Percentiles rank a stretch among this genome's conserved stretches.
Conservation (phyloP, 2,888 invertebrate species). For the Scrobipalpa atriplicella region DNA sequence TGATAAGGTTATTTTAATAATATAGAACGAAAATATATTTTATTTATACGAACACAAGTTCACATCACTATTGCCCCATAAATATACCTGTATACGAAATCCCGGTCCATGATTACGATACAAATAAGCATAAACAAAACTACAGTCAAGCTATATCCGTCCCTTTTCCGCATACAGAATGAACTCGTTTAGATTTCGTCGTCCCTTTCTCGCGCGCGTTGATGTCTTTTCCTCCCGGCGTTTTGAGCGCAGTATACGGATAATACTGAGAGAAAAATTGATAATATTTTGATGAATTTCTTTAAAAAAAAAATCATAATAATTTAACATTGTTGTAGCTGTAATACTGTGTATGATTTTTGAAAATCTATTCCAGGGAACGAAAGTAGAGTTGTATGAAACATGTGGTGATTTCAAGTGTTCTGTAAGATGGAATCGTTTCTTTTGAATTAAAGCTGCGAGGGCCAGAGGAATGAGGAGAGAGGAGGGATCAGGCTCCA, state of each 20-base stretch:
- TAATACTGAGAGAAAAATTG: slow-evolving; percentile 34
- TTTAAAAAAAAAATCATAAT: too few species aligned
- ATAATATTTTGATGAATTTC: neutral
- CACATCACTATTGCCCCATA: slow-evolving; percentile 46
- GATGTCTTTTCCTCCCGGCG: slow-evolving; percentile 75
- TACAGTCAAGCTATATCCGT: slow-evolving; percentile 54
- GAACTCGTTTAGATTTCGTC: slow-evolving; percentile 44
- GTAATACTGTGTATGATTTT: neutral
- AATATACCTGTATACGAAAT: slow-evolving; percentile 70
- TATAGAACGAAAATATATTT: too few species aligned
- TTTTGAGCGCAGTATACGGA: slow-evolving; percentile 53
- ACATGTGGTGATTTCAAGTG: slow-evolving; percentile 31
- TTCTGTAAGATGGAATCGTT: slow-evolving; percentile 53
- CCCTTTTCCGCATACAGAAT: slow-evolving; percentile 60
- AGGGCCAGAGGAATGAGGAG: slow-evolving; percentile 49
- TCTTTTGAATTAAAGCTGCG: slow-evolving; percentile 63
- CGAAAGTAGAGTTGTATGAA: slow-evolving; percentile 18
- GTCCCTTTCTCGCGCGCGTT: slow-evolving; percentile 68
- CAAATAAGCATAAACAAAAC: slow-evolving; percentile 64
- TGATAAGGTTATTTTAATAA: neutral
- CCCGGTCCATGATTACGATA: slow-evolving; percentile 69
- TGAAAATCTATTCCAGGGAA: neutral
- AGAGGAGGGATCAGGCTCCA: slow-evolving; percentile 69
- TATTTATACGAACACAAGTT: neutral
- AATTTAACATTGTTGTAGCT: neutral